Evolutionary conservation across 2,113 vertebrate genomes (phyloP).

Genomic region (Paraplagusia blochii): DNA sequence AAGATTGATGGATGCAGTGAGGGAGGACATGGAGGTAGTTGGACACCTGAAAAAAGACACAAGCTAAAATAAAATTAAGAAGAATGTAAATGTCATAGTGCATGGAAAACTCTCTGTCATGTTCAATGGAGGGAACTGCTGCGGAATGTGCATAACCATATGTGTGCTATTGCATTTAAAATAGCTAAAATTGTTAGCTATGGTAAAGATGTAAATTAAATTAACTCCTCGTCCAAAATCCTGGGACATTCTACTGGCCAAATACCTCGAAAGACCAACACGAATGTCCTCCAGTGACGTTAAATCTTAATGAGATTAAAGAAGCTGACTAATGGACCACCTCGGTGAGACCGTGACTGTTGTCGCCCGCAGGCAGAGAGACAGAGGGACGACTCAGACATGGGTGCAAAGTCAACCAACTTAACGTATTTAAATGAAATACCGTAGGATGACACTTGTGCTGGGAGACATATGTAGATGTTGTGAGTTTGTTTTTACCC

Average conservation of each 20-base stretch:
- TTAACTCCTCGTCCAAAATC: too few species aligned
- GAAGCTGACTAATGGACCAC: constrained; percentile 1
- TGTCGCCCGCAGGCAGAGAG: constrained; percentile 29
- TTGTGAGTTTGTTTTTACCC: constrained; percentile 2
- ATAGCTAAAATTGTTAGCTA: too few species aligned
- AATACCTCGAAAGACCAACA: constrained; percentile 30
- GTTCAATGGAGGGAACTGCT: too few species aligned
- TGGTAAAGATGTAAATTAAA: too few species aligned
- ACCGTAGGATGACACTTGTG: constrained; percentile 15
- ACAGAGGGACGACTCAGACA: constrained; percentile 3
- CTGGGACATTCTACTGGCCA: constrained; percentile 49
- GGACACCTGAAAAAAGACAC: too few species aligned
- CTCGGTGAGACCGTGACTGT: neutral
- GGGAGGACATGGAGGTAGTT: too few species aligned
- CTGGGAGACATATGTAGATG: constrained; percentile 34
- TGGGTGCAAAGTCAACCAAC: constrained; percentile 13
- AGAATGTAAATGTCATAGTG: too few species aligned
- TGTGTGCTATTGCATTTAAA: too few species aligned
- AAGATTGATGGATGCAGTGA: too few species aligned
- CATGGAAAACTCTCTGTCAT: too few species aligned
- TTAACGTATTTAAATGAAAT: constrained; percentile 28
- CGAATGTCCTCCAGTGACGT: constrained; percentile 46
- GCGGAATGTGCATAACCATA: too few species aligned
- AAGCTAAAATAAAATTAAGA: too few species aligned
- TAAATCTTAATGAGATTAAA: constrained; percentile 47